These are phyloP conservation scores for Loxodonta africana DNA, from an alignment of 2,113 vertebrate species.

Conservation along the genomic window DNA sequence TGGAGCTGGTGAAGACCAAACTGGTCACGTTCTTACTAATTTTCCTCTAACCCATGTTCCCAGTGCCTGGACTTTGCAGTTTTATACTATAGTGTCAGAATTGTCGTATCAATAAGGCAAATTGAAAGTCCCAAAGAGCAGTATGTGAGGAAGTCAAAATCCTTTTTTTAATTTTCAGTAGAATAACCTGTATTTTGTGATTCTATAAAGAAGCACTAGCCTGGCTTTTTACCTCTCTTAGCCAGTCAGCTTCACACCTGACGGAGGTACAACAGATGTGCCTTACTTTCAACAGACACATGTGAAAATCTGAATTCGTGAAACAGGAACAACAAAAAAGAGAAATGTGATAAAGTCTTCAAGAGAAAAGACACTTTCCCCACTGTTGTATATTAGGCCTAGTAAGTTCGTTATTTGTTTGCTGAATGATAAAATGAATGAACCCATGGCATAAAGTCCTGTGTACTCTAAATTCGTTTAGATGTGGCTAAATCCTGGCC, in stretches of 20 bases:
- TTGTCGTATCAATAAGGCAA: neutral
- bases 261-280: neutral
- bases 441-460: neutral
- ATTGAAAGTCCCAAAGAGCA: neutral
- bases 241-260: neutral
- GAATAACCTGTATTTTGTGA: neutral
- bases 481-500: neutral
- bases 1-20: neutral
- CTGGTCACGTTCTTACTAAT: neutral
- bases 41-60: neutral
- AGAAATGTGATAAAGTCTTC: neutral
- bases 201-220: neutral
- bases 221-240: neutral
- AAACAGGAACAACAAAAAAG: neutral
- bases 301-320: neutral
- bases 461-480: neutral
- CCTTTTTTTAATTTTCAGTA: neutral
- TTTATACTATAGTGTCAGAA: neutral
- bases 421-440: neutral
- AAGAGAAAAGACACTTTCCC: slow-evolving; percentile 5
- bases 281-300: neutral
- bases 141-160: neutral
- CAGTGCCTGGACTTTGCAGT: neutral
- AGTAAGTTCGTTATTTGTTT: neutral
- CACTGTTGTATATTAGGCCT: neutral